Conservation (phyloP, 2,888 invertebrate species). For the Lysandra bellargus region DNA sequence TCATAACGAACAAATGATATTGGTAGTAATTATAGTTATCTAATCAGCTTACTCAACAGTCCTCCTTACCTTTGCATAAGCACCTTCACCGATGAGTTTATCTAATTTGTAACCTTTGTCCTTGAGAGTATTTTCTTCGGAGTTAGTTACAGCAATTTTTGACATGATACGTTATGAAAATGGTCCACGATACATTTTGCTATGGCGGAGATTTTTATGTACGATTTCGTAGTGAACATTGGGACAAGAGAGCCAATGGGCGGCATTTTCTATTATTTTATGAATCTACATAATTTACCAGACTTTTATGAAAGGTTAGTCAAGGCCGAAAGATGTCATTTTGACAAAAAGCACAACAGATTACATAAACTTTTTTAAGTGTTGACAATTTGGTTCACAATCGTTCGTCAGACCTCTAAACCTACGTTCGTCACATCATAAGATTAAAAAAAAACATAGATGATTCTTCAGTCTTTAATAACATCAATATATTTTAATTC, state of each 20-base stretch:
- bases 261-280: constrained; percentile 23
- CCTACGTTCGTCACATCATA: no score
- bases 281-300: background rate
- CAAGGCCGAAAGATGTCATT: background rate
- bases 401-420: no score
- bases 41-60: background rate
- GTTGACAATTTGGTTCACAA: no score
- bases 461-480: constrained; percentile 35
- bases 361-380: background rate
- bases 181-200: constrained; percentile 49
- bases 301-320: background rate
- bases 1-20: no score
- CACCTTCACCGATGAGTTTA: constrained; percentile 87
- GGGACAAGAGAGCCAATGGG: background rate
- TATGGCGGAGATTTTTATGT: constrained; percentile 41
- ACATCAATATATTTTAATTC: constrained; percentile 1
- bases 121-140: constrained; percentile 72
- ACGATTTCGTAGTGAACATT: constrained; percentile 43
- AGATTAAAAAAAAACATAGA: background rate
- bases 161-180: constrained; percentile 64
- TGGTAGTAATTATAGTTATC: background rate
- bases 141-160: constrained; percentile 67
- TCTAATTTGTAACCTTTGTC: constrained; percentile 82
- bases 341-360: constrained; percentile 4
- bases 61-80: constrained; percentile 85